Evolutionary conservation across 2,888 invertebrate species (phyloP), one percentile per base, ranked within the genome.

Genomic region (Frankliniella intonsa): DNA sequence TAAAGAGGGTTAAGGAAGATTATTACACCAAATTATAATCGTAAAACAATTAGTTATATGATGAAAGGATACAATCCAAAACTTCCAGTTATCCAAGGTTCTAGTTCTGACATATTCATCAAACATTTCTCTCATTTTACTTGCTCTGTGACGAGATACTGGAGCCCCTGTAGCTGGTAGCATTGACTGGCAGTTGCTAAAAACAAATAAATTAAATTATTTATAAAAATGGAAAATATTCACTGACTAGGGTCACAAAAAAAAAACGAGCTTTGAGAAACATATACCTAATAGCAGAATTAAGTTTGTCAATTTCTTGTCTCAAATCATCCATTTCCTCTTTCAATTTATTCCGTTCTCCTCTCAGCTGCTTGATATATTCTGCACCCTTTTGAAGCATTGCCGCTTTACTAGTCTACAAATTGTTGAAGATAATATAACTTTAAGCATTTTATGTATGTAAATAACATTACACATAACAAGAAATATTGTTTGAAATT

Each of bases 361-460:
- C 90, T 86, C 95, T 94, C 85, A 98, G 89, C 87, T 96, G 95
- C 86, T 94, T 93, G 84, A 98, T 97, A 87, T 97, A 97, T 86
- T 98, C 97, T 10, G 97, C 98, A 83, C 98, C 97, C 88, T 97
- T 98, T 87, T 97, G 97, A 82, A 98, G 89, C 96, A 98, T 97
- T 25, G 97, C 97, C 79, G 98, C 98, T 89, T 98, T 98, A 89
- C 96, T 96, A 85, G 96, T 91, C 93, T 94, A 87, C 80, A 88
- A 87, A 84, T 81, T 80, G 50, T 62, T 83, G 11, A 22, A 50
- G 82, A 83, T 81, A 25, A 81, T 19, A 80, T 51, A 50, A 22
- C 80, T 69, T 27, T 80, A 80, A 79, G 27, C 62, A 55, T 80
- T 81, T 80, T 50, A 81, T 50, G 8, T 81, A 2, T 17, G 11